Base-by-base conservation (phyloP, 2,888 invertebrate genomes). In the Protophormia terraenovae region DNA sequence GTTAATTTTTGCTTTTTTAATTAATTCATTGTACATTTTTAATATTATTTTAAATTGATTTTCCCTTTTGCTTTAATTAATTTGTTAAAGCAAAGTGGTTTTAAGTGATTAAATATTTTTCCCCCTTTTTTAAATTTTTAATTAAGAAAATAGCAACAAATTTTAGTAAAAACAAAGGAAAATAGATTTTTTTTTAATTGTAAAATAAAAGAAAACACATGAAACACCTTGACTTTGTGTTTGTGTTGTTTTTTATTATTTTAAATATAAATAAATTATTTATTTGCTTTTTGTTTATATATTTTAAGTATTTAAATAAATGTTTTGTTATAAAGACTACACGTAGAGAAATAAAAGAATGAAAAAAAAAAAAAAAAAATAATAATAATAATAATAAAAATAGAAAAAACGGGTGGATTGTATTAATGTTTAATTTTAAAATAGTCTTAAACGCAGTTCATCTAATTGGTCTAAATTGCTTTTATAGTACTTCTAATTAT, bases 141-240 rank as follows among this genome's bases (percentile, higher is more conserved):
- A 45, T 69, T 45, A 35, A n/a, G 19, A 62, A 62, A 71, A 71
- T 55, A 16, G 24, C 32, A 69, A 60, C n/a, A 60, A 19, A 6
- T 22, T 53, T 32, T 12, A 32, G 22, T 47, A 50, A 29, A 38
- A 45, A 58, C 0, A 22, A 72, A 64, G 24, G 45, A 22, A 50
- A 69, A 53, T 8, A n/a, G n/a, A n/a, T n/a, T n/a, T n/a, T n/a
- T n/a, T n/a, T n/a, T n/a, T n/a, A n/a, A n/a, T n/a, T n/a, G n/a
- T n/a, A 62, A 71, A 53, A 24, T 22, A 16, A 7, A 73, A 66
- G 55, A 50, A n/a, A 22, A 19, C 3, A n/a, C 58, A 50, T n/a
- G 22, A 71, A 71, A 55, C 12, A 77, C 82, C 76, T 83, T 83
- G 82, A 83, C 76, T 66, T 83, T 83, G 64, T 64, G 27, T 53